Base-by-base conservation (phyloP, 2,888 invertebrate genomes). In the Acleris laterana region DNA sequence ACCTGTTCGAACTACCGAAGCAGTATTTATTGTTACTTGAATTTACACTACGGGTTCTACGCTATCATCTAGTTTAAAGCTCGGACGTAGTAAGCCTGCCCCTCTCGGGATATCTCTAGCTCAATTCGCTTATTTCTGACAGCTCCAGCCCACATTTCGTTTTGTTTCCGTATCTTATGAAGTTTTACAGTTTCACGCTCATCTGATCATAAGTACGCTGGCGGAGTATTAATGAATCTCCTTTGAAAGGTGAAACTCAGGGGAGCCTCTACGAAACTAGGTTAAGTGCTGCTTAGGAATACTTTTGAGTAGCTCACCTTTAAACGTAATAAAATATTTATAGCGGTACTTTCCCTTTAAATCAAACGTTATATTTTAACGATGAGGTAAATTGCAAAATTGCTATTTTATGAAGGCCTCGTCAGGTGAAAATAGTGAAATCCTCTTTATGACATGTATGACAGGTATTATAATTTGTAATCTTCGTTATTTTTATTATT, bases 201-300 rank as follows among this genome's bases (percentile, higher is more conserved):
- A 49, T 32, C 32, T 59, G 28, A 20, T 44, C 44, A 57, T 42
- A 55, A 11, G 20, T 38, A 20, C 38, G 38, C 22, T 55, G 42
- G 20, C 42, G 55, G 19, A 20, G 25, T 49, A 55, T 65, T 44
- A 64, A 32, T 20, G 48, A 53, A 60, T 22, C 53, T 56, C 60
- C 50, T 44, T 61, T 61, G 65, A 61, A 50, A 56, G 46, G 56
- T 57, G 48, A 56, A 66, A 38, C 57, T 25, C 19, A 28, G 16
- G 19, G n/a, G 32, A 52, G 48, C 32, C 57, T 51, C 22, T 44
- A 32, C 16, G 61, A 62, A 66, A 66, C 66, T 66, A 66, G 61
- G 61, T 66, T 57, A 62, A 66, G 66, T 52, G 61, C 51, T 52
- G 56, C 66, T 62, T 62, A 66, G 51, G 53, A 56, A 66, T 62